These are phyloP conservation scores for Amazonetta brasiliensis DNA, from an alignment of 2,797 vertebrate genomes.

Conservation along the genomic window DNA sequence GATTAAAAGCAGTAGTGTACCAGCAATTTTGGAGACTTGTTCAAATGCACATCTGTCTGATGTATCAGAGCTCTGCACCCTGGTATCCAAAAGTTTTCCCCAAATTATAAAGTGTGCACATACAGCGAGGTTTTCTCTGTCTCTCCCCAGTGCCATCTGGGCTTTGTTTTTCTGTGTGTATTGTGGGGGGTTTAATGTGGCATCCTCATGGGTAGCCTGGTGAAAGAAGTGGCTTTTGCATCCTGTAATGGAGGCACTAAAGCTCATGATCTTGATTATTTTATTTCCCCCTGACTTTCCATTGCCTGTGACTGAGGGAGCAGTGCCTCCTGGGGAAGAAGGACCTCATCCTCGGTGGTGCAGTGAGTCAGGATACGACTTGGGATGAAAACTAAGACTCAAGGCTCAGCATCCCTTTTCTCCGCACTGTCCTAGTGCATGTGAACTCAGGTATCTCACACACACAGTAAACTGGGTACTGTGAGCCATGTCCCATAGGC, in stretches of 20 bases:
- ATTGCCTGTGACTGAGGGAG: background rate
- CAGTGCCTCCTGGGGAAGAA: background rate
- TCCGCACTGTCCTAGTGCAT: fast-evolving
- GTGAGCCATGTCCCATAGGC: background rate
- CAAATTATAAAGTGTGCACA: background rate
- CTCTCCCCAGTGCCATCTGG: slow-evolving; percentile 27
- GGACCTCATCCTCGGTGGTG: background rate
- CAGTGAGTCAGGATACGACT: background rate
- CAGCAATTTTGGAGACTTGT: background rate
- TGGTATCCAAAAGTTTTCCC: background rate
- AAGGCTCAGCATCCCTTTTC: background rate
- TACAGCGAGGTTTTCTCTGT: background rate
- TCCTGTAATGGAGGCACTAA: background rate
- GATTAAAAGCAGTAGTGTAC: background rate
- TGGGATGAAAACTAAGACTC: background rate
- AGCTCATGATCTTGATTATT: background rate
- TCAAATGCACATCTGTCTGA: slow-evolving; percentile 35
- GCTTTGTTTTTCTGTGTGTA: slow-evolving; percentile 20
- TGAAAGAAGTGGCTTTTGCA: background rate
- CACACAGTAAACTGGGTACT: background rate
- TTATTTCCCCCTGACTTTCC: background rate
- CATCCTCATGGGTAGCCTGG: background rate
- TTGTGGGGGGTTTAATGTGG: slow-evolving; percentile 37
- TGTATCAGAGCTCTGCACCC: background rate
- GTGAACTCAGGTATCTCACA: fast-evolving